These are phyloP conservation scores for Catocala fraxini DNA, from an alignment of 2,888 invertebrate genomes.

Conservation along the genomic window DNA sequence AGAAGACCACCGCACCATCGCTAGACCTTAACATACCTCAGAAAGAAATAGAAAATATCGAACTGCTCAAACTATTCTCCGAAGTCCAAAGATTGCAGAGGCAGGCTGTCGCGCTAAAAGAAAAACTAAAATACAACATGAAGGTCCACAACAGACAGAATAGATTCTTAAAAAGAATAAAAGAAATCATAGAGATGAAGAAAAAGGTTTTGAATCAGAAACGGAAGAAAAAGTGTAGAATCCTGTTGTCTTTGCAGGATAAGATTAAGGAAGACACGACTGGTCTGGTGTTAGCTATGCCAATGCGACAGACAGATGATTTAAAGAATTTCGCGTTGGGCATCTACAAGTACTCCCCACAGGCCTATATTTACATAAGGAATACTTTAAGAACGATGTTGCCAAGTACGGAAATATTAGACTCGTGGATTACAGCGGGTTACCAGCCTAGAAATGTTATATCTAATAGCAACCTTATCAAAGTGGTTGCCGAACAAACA, in stretches of 20 bases:
- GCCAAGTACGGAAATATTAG: slow-evolving; percentile 78
- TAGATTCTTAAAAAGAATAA: slow-evolving; percentile 67
- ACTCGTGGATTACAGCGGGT: slow-evolving; percentile 76
- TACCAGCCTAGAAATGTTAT: slow-evolving; percentile 73
- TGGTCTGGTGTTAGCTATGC: slow-evolving; percentile 81
- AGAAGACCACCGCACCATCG: slow-evolving; percentile 32
- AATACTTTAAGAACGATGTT: slow-evolving; percentile 79
- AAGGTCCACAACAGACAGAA: slow-evolving; percentile 74
- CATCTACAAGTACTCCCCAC: slow-evolving; percentile 82
- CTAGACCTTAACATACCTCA: slow-evolving; percentile 44
- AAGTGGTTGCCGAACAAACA: slow-evolving; percentile 76
- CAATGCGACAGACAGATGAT: slow-evolving; percentile 79
- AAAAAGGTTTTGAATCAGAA: slow-evolving; percentile 74
- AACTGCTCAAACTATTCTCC: slow-evolving; percentile 75
- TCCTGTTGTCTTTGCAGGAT: slow-evolving; percentile 77
- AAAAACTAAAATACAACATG: slow-evolving; percentile 75
- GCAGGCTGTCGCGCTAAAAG: slow-evolving; percentile 69
- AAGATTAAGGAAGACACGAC: slow-evolving; percentile 80
- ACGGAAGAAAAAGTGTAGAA: slow-evolving; percentile 79
- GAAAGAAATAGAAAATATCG: slow-evolving; percentile 56
- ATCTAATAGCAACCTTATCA: slow-evolving; percentile 69
- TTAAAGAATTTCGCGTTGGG: slow-evolving; percentile 81
- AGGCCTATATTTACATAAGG: slow-evolving; percentile 80
- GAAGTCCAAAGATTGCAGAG: slow-evolving; percentile 80
- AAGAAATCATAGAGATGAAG: slow-evolving; percentile 75